Percentiles rank a stretch among this genome's conserved stretches.
These are phyloP conservation scores for Caenorhabditis doughertyi DNA, from an alignment of 2,888 invertebrate species.

Conservation along the genomic window DNA sequence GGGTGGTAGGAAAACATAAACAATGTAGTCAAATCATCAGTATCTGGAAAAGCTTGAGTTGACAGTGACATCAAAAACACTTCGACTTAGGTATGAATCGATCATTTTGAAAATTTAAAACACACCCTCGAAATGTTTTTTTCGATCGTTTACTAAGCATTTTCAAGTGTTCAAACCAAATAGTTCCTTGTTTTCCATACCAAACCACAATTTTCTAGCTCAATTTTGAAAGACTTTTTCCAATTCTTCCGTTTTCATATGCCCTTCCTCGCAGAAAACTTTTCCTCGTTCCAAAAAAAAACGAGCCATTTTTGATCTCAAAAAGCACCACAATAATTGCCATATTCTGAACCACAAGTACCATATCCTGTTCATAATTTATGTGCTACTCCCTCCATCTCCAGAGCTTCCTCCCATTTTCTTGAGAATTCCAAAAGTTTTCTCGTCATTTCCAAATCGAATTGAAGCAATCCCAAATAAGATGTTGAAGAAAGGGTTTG, in stretches of 20 bases:
- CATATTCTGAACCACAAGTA: slow-evolving; percentile 26
- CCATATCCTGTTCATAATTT: slow-evolving; percentile 44
- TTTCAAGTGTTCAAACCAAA: too few relatives aligned
- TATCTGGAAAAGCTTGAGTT: too few relatives aligned
- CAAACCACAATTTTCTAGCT: background rate
- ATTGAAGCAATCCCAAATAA: slow-evolving; percentile 25
- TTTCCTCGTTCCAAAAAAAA: slow-evolving; percentile 9
- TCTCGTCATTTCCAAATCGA: slow-evolving; percentile 20
- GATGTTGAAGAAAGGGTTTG: background rate
- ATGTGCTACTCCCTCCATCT: slow-evolving; percentile 21
- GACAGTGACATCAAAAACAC: too few relatives aligned
- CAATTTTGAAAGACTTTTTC: background rate
- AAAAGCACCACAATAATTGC: slow-evolving; percentile 34
- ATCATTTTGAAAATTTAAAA: background rate
- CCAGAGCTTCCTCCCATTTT: slow-evolving; percentile 1
- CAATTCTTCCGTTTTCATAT: slow-evolving; percentile 2
- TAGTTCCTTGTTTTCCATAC: slow-evolving; percentile 1
- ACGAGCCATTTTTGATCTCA: slow-evolving; percentile 43
- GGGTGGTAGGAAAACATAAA: background rate
- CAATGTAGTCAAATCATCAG: too few relatives aligned
- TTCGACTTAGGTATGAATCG: too few relatives aligned
- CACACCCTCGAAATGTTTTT: too few relatives aligned
- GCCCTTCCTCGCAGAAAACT: background rate
- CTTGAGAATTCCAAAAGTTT: background rate
- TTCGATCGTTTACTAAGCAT: too few relatives aligned